Evolutionary conservation across 2,797 vertebrate species (phyloP).

Genomic region (Melanotaenia parkinsoni): DNA sequence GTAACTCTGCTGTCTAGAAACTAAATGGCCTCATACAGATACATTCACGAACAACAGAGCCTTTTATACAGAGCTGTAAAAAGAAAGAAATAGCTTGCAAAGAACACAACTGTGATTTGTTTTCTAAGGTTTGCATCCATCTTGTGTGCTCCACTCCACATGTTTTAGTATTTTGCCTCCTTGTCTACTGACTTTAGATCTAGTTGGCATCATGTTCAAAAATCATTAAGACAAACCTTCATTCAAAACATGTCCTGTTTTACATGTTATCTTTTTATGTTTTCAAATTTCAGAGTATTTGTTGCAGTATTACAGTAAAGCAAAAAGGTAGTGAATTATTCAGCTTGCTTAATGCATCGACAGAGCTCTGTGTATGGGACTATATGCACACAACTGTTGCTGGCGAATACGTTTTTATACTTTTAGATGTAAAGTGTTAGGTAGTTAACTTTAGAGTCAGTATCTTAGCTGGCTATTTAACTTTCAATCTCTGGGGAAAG

Average conservation of each 20-base stretch:
- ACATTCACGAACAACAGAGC: not conserved
- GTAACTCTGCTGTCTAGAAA: not conserved
- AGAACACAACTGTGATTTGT: not conserved
- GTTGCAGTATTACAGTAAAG: too few relatives aligned
- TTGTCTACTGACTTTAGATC: not conserved
- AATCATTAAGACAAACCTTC: not conserved
- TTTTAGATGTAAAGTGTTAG: not conserved
- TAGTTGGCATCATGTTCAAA: not conserved
- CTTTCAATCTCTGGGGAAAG: not conserved
- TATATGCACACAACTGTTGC: not conserved
- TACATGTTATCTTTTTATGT: not conserved
- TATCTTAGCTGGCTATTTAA: not conserved
- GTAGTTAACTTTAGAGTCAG: not conserved
- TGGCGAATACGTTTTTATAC: not conserved
- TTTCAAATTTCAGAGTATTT: not conserved
- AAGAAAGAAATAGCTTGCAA: not conserved
- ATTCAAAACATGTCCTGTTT: not conserved
- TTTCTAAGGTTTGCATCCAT: not conserved
- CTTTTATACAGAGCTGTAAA: not conserved
- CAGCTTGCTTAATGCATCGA: not conserved
- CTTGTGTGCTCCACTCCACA: not conserved
- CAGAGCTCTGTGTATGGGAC: not conserved
- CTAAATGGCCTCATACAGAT: not conserved
- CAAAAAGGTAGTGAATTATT: not conserved
- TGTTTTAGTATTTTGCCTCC: too few relatives aligned